Conservation (phyloP, 2,888 invertebrate genomes). For the Lamproptera curius region DNA sequence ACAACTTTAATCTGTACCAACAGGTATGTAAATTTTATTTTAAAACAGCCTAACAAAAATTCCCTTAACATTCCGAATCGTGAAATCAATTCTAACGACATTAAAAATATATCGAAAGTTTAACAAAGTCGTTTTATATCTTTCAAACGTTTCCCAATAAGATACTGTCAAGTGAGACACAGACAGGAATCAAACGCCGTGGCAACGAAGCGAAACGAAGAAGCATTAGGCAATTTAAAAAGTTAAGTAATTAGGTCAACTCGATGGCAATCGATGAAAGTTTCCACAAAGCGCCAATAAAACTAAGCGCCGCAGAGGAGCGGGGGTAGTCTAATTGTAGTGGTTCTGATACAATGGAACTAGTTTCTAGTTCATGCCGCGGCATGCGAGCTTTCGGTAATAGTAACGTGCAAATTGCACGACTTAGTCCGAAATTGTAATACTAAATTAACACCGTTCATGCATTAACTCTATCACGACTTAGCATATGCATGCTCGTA, state of each 20-base stretch:
- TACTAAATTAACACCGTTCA: neutral
- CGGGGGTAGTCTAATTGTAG: slow-evolving; percentile 43
- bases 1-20: too few species aligned
- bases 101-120: too few species aligned
- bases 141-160: too few species aligned
- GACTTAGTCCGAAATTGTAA: neutral
- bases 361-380: slow-evolving; percentile 28
- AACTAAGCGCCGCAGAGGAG: slow-evolving; percentile 47
- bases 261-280: slow-evolving; percentile 42
- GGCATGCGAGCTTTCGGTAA: slow-evolving; percentile 17
- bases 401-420: slow-evolving; percentile 3
- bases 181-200: too few species aligned
- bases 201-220: too few species aligned
- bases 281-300: slow-evolving; percentile 56
- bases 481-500: too few species aligned
- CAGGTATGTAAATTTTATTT: too few species aligned
- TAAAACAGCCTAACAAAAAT: too few species aligned
- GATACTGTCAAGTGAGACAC: too few species aligned
- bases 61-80: too few species aligned
- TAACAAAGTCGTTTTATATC: too few species aligned
- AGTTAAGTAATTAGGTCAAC: slow-evolving; percentile 68
- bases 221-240: slow-evolving; percentile 39
- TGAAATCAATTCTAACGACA: too few species aligned
- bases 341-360: slow-evolving; percentile 28
- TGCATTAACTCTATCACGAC: neutral